Conservation (phyloP, 2,888 invertebrate genomes). For the Lasius platythorax region DNA sequence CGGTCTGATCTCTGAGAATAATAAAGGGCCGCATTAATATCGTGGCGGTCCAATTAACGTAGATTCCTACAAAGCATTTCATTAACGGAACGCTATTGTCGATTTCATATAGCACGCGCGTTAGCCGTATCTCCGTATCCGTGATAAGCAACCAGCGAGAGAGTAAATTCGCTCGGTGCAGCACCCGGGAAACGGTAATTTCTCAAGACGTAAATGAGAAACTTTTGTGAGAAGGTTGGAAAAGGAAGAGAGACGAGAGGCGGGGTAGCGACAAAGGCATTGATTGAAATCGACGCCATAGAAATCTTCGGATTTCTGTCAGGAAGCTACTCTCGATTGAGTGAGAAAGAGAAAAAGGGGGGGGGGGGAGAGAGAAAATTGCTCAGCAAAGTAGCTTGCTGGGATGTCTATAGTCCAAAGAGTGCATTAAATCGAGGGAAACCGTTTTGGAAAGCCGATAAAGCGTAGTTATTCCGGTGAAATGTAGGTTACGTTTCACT, state of each 20-base stretch:
- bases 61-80: slow-evolving; percentile 21
- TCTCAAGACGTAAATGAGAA: slow-evolving; percentile 68
- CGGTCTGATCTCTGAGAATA: background rate
- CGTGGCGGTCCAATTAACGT: slow-evolving; percentile 17
- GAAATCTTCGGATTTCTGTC: slow-evolving; percentile 60
- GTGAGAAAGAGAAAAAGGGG: background rate
- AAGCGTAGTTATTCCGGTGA: background rate
- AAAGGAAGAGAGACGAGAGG: slow-evolving; percentile 35
- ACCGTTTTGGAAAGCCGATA: slow-evolving; percentile 42
- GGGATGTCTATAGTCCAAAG: slow-evolving; percentile 23
- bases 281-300: slow-evolving; percentile 80
- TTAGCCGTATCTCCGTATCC: slow-evolving; percentile 12
- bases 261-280: slow-evolving; percentile 71
- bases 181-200: slow-evolving; percentile 75
- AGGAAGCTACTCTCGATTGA: slow-evolving; percentile 54
- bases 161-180: slow-evolving; percentile 75
- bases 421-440: slow-evolving; percentile 63
- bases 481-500: slow-evolving; percentile 23
- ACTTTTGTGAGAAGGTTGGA: slow-evolving; percentile 44
- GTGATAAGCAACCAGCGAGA: slow-evolving; percentile 46
- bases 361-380: slow-evolving; percentile 17
- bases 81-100: slow-evolving; percentile 43
- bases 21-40: slow-evolving; percentile 21
- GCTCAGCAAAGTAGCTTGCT: slow-evolving; percentile 51
- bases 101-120: slow-evolving; percentile 8